phyloP scores from a whole-genome alignment of 2,888 invertebrate genomes.

The Scaptomyza cyrtandrae region DNA sequence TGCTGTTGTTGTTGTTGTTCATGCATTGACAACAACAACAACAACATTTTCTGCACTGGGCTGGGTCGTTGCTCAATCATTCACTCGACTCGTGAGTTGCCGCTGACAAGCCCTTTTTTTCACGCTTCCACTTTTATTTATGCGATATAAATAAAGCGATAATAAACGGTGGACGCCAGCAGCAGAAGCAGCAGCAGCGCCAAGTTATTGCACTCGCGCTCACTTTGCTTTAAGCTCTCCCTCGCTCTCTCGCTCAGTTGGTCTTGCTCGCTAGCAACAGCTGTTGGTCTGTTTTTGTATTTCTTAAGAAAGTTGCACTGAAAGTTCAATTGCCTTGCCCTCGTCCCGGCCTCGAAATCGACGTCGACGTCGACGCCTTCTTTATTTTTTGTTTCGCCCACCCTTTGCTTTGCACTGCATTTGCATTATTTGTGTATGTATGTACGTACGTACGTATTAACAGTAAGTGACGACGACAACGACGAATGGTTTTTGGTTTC shows the following conservation, averaged over 20 bases:
- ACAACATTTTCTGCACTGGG: slow-evolving; percentile 13
- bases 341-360: slow-evolving; percentile 41
- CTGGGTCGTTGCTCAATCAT: slow-evolving; percentile 6
- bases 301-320: slow-evolving; percentile 69
- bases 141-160: slow-evolving; percentile 80
- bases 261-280: slow-evolving; percentile 54
- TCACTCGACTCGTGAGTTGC: slow-evolving; percentile 37
- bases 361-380: slow-evolving; percentile 7
- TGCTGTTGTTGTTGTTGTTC: background rate
- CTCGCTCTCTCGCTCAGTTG: slow-evolving; percentile 6
- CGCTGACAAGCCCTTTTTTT: slow-evolving; percentile 76
- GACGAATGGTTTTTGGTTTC: slow-evolving; percentile 35
- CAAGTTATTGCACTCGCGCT: slow-evolving; percentile 74
- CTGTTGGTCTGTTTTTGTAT: slow-evolving; percentile 51
- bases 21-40: slow-evolving; percentile 32
- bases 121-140: slow-evolving; percentile 69
- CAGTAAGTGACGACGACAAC: slow-evolving; percentile 35
- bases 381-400: slow-evolving; percentile 13
- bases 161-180: slow-evolving; percentile 74
- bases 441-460: slow-evolving; percentile 47
- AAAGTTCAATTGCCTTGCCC: slow-evolving; percentile 77
- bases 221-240: slow-evolving; percentile 3
- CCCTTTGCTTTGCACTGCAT: slow-evolving; percentile 45
- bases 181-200: too few relatives aligned
- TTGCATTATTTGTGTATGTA: slow-evolving; percentile 72